Evolutionary conservation across 2,797 vertebrate genomes (phyloP).

Genomic region (Centropyge bicolor): DNA sequence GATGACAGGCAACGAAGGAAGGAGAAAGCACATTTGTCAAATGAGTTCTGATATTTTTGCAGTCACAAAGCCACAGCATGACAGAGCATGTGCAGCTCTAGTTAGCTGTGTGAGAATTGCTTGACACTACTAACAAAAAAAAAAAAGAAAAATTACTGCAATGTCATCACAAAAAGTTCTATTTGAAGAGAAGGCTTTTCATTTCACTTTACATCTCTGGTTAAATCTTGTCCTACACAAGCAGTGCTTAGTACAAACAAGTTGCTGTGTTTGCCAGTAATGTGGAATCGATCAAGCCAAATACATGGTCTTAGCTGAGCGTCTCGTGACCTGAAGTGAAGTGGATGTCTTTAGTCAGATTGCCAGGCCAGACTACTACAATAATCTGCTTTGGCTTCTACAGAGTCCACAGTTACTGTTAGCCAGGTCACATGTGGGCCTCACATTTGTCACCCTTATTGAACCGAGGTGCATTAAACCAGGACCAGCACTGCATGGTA

Average conservation of each 20-base stretch:
- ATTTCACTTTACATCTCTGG: background rate
- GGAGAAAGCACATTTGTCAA: background rate
- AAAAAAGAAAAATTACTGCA: background rate
- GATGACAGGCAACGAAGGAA: background rate
- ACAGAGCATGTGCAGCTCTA: background rate
- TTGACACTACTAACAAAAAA: background rate
- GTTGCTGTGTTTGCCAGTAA: conserved; percentile 1
- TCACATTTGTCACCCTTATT: conserved; percentile 29
- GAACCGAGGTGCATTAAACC: conserved; percentile 14
- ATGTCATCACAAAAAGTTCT: background rate
- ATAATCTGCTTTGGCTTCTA: conserved; percentile 79
- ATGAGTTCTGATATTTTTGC: background rate
- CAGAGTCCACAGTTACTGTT: conserved; percentile 50
- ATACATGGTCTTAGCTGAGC: conserved; percentile 55
- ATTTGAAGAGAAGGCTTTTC: background rate
- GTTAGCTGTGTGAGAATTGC: background rate
- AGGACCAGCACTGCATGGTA: conserved; percentile 4
- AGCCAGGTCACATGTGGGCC: conserved; percentile 67
- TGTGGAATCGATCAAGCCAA: conserved; percentile 57
- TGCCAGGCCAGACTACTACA: conserved; percentile 71
- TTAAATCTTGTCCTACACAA: conserved; percentile 7
- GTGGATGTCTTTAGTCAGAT: conserved; percentile 73
- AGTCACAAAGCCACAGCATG: background rate
- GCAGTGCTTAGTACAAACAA: conserved; percentile 4
- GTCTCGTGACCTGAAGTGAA: conserved; percentile 59